These are phyloP conservation scores for Chelidonichthys spinosus DNA, from an alignment of 2,797 vertebrate species.

Conservation along the genomic window DNA sequence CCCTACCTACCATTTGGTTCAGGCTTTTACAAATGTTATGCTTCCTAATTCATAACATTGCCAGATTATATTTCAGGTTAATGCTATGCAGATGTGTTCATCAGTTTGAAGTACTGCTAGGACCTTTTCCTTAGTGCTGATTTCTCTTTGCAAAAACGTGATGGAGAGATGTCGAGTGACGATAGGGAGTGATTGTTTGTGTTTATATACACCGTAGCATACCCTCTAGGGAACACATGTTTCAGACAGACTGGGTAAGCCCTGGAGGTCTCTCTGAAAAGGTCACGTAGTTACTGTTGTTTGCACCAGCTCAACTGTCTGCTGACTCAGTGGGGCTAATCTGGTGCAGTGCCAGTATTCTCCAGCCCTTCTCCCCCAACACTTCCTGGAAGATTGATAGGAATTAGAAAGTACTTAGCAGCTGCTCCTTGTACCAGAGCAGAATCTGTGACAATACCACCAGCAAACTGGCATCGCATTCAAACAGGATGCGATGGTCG, in stretches of 20 bases:
- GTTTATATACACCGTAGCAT: conserved; percentile 52
- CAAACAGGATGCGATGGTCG: conserved; percentile 21
- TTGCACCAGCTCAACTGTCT: conserved; percentile 27
- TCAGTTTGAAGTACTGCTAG: conserved; percentile 56
- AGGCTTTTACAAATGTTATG: conserved; percentile 61
- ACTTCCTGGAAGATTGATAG: conserved; percentile 29
- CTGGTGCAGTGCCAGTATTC: neutral
- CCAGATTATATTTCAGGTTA: conserved; percentile 70
- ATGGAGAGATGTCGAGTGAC: conserved; percentile 46
- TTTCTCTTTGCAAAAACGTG: conserved; percentile 53
- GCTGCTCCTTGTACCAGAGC: conserved; percentile 40
- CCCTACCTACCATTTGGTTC: conserved; percentile 53
- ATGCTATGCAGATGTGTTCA: conserved; percentile 77
- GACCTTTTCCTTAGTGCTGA: conserved; percentile 41
- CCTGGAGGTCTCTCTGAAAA: neutral
- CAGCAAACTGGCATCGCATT: conserved; percentile 71
- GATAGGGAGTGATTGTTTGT: conserved; percentile 42
- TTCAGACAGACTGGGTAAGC: conserved; percentile 15
- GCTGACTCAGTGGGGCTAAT: conserved; percentile 22
- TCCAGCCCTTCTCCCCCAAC: conserved; percentile 13
- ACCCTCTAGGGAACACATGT: conserved; percentile 20
- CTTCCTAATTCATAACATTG: conserved; percentile 60
- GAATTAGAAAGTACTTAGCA: conserved; percentile 32
- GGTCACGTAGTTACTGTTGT: conserved; percentile 17
- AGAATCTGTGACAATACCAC: conserved; percentile 61